These are phyloP conservation scores for Urophycis tenuis DNA, from an alignment of 2,797 vertebrate genomes.

Conservation along the genomic window DNA sequence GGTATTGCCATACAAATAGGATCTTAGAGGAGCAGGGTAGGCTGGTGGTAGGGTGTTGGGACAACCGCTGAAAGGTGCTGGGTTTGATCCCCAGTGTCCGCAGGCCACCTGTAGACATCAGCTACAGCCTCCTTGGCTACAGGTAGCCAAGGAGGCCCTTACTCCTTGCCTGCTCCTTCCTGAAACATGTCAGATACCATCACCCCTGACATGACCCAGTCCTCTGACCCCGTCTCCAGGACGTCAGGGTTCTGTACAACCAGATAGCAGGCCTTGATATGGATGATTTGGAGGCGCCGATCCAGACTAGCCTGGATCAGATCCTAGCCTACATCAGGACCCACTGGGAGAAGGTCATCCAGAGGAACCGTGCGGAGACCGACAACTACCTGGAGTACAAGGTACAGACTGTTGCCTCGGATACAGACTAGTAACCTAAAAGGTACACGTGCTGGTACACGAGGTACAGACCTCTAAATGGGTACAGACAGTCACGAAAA, in stretches of 20 bases:
- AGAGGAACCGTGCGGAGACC: conserved; percentile 78
- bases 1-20: background rate
- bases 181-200: background rate
- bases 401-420: background rate
- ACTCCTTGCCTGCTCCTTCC: background rate
- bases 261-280: conserved; percentile 80
- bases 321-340: conserved; percentile 82
- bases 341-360: conserved; percentile 87
- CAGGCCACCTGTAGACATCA: background rate
- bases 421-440: background rate
- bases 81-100: background rate
- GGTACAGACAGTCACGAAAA: background rate
- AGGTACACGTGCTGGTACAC: background rate
- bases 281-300: conserved; percentile 76
- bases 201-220: background rate
- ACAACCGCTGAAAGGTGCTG: background rate
- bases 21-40: background rate
- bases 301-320: conserved; percentile 81
- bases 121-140: too few species aligned
- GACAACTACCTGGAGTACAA: conserved; percentile 75
- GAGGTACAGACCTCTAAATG: background rate
- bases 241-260: conserved; percentile 81
- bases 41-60: background rate
- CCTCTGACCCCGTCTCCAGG: conserved; percentile 58
- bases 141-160: background rate